Evolutionary conservation across 92 coral and sea anemone genomes (phyloP).

Genomic region (Bergia sp.): DNA sequence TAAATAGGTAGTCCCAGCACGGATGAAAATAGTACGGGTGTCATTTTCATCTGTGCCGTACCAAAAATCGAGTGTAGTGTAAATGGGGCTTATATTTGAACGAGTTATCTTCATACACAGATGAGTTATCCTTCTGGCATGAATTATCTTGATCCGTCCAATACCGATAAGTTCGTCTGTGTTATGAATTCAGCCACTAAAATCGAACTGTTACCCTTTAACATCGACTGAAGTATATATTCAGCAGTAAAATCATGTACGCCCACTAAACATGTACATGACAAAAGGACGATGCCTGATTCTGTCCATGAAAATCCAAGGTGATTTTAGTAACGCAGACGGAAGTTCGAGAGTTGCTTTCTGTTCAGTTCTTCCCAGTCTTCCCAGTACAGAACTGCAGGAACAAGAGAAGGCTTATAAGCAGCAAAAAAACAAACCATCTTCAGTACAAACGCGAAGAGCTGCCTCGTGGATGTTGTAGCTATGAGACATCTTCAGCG

Average conservation of each 20-base stretch:
- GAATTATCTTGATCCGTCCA: too few relatives aligned
- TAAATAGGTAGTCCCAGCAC: too few relatives aligned
- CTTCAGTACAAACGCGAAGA: not conserved
- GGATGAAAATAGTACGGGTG: too few relatives aligned
- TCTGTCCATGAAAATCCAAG: not conserved
- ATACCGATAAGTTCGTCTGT: too few relatives aligned
- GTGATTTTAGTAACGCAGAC: not conserved
- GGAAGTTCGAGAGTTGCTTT: not conserved
- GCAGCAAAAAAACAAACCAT: not conserved
- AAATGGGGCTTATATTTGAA: too few relatives aligned
- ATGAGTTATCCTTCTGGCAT: too few relatives aligned
- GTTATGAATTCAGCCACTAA: not conserved
- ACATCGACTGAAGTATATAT: too few relatives aligned
- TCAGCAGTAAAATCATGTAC: too few relatives aligned
- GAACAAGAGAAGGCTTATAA: not conserved
- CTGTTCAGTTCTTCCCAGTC: not conserved
- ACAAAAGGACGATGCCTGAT: not conserved
- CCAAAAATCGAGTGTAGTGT: too few relatives aligned
- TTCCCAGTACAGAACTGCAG: not conserved
- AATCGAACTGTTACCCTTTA: not conserved
- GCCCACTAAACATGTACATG: not conserved
- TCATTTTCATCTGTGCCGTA: too few relatives aligned
- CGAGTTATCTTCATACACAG: too few relatives aligned
- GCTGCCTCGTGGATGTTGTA: not conserved
- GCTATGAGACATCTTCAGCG: not conserved